Evolutionary conservation across 2,888 invertebrate species (phyloP), one percentile per base, ranked within the genome.

Genomic region (Flabesymbios commensalis): DNA sequence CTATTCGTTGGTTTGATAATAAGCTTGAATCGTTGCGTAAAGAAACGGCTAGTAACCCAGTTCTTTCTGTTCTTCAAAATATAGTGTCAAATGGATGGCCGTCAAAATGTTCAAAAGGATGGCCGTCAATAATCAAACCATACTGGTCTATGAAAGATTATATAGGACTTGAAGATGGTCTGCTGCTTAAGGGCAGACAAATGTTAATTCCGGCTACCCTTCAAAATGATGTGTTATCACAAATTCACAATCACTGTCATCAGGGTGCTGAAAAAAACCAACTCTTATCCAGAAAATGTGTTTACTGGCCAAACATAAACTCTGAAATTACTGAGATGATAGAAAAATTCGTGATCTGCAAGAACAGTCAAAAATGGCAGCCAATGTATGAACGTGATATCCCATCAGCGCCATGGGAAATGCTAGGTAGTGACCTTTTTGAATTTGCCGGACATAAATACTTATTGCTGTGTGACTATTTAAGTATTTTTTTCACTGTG

Each of bases 261-360:
- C 58, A 57, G 28, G 59, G 59, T 26, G 26, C 43, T 5, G 60
- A 60, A 33, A 65, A 63, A 45, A 59, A 59, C 24, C 51, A 49
- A 10, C 42, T 56, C 19, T 39, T 54, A 14, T 64, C 64, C 10
- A 19, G 49, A 36, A 49, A 55, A 42, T 47, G 19, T 22, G 56
- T 67, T 5, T 65, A 32, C 29, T 65, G 67, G 64, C 47, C 53
- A n/a, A 52, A 59, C 10, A 62, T 67, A 24, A 67, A 65, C 54
- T 43, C 47, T 36, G 59, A 61, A 48, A 67, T 67, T 19, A 56
- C 45, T n/a, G 28, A 52, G 19, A 39, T 43, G 26, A 26, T 51
- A n/a, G 32, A 32, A 5, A 26, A 24, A 7, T 58, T 39, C 24
- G 14, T n/a, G n/a, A 63, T 22, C 5, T 59, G 64, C 43, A 56